Conservation (phyloP, 2,797 vertebrate genomes). For the Staurois parvus region DNA sequence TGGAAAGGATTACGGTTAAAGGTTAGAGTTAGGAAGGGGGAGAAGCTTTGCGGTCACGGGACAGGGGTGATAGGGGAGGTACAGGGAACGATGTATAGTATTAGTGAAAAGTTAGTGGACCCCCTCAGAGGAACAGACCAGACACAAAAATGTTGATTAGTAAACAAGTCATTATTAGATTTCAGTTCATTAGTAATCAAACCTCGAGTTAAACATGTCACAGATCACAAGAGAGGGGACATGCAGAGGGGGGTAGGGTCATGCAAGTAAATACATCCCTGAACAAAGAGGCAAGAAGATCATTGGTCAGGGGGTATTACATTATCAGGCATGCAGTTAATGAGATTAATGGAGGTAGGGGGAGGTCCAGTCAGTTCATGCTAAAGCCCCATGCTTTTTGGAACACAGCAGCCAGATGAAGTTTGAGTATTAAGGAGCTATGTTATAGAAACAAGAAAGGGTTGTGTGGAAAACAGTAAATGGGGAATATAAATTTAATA, state of each 20-base stretch:
- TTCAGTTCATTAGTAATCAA: constrained; percentile 63
- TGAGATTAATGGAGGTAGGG: constrained; percentile 53
- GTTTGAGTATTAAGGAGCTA: background rate
- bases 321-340: constrained; percentile 53
- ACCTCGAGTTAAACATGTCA: constrained; percentile 63
- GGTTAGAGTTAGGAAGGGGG: constrained; percentile 53
- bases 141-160: constrained; percentile 64
- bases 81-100: constrained; percentile 60
- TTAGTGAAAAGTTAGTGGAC: constrained; percentile 63
- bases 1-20: constrained; percentile 49
- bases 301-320: constrained; percentile 35
- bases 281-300: constrained; percentile 9
- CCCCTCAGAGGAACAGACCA: constrained; percentile 64
- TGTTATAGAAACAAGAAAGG: constrained; percentile 11
- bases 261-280: constrained; percentile 52
- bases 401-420: constrained; percentile 29
- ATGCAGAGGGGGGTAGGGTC: constrained; percentile 57
- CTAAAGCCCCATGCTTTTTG: constrained; percentile 41
- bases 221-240: constrained; percentile 63
- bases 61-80: constrained; percentile 55
- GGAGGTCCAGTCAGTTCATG: constrained; percentile 49
- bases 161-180: constrained; percentile 63
- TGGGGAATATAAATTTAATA: background rate
- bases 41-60: constrained; percentile 60
- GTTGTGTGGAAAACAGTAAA: background rate